phyloP scores from a whole-genome alignment of 1,140 invertebrate genomes.

The Tachypleus tridentatus region DNA sequence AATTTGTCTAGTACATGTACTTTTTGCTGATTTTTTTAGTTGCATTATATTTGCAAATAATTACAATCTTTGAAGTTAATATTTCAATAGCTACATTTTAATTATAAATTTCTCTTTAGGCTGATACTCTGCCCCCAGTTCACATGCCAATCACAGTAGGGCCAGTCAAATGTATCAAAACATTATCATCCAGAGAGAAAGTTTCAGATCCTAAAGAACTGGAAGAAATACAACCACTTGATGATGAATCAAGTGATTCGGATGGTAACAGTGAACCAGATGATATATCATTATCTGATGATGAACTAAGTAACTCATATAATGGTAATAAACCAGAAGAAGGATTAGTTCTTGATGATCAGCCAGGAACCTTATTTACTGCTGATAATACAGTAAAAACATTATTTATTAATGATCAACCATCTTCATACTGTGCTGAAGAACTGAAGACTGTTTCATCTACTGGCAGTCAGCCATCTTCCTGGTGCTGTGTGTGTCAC shows the following conservation, averaged over 20 bases:
- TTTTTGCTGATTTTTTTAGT: background rate
- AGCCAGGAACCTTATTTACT: too few species aligned
- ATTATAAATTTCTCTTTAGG: constrained; percentile 32
- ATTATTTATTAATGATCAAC: too few species aligned
- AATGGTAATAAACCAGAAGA: too few species aligned
- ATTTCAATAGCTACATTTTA: constrained; percentile 14
- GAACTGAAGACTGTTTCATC: too few species aligned
- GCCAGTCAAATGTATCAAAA: constrained; percentile 51
- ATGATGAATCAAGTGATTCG: too few species aligned
- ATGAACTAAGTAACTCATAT: too few species aligned
- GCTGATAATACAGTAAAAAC: too few species aligned
- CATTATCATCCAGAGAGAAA: constrained; percentile 25
- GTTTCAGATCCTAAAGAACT: constrained; percentile 20
- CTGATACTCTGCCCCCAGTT: constrained; percentile 46
- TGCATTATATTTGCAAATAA: constrained; percentile 2
- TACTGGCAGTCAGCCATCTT: too few species aligned
- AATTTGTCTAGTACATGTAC: background rate
- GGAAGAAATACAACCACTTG: constrained; percentile 16
- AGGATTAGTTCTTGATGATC: too few species aligned
- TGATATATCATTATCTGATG: too few species aligned
- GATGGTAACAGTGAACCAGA: too few species aligned
- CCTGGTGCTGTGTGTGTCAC: constrained; percentile 47
- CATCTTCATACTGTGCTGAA: too few species aligned
- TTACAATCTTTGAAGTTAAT: constrained; percentile 31
- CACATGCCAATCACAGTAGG: constrained; percentile 73